Percentiles rank a stretch among this genome's conserved stretches.
phyloP scores from a whole-genome alignment of 2,888 invertebrate genomes.

The Neocrepidodera transversa region DNA sequence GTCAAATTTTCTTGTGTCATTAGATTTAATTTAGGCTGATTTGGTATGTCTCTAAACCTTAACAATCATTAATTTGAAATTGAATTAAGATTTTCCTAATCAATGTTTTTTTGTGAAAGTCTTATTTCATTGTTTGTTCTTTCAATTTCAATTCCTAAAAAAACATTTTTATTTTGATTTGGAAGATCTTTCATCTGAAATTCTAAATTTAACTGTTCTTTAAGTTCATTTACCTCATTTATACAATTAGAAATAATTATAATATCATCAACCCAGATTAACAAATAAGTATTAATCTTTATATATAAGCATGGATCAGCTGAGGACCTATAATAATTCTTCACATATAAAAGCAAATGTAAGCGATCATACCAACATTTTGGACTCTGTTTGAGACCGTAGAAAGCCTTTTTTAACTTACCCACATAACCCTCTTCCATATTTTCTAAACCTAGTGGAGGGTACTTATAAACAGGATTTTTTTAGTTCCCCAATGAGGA shows the following conservation, averaged over 20 bases:
- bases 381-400: conserved; percentile 36
- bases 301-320: conserved; percentile 42
- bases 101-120: conserved; percentile 33
- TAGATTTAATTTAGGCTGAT: conserved; percentile 32
- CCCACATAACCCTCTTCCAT: no score
- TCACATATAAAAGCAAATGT: conserved; percentile 18
- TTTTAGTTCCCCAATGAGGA: conserved; percentile 24
- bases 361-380: conserved; percentile 34
- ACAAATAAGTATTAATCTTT: conserved; percentile 28
- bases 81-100: conserved; percentile 34
- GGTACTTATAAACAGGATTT: conserved; percentile 20
- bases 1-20: conserved; percentile 6
- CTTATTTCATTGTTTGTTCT: conserved; percentile 20
- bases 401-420: conserved; percentile 34
- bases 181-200: conserved; percentile 36
- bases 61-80: conserved; percentile 36
- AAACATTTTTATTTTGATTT: conserved; percentile 24
- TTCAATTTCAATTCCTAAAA: conserved; percentile 35
- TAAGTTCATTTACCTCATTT: conserved; percentile 24
- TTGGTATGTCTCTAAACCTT: conserved; percentile 25
- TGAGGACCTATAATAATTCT: conserved; percentile 30
- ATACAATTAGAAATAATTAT: conserved; percentile 32
- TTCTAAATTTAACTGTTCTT: conserved; percentile 24
- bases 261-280: conserved; percentile 38
- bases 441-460: conserved; percentile 14